Base-by-base conservation (phyloP, 2,113 vertebrate species). In the Mobula birostris region DNA sequence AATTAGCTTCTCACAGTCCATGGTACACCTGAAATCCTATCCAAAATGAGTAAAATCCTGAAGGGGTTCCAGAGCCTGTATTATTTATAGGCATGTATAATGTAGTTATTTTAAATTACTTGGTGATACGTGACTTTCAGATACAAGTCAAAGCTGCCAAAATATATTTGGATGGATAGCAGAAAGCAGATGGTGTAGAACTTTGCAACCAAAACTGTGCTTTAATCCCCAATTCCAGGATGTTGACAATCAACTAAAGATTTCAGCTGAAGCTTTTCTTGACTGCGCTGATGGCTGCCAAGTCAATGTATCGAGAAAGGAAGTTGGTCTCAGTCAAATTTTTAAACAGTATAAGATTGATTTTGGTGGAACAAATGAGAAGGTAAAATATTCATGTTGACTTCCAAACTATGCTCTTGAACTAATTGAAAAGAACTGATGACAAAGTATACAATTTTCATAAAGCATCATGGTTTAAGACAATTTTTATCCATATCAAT, bases 291-390 rank as follows among this genome's bases (percentile, higher is more conserved):
- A 97, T 5, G 96, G 94, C 94, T 97, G 97, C 27, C 12, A 95
- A 94, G 96, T 97, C 94, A 96, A 97, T 95, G 94, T 95, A 77
- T 95, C 94, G 82, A 97, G 96, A 95, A 94, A 94, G 82, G 97
- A 97, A 95, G 97, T 97, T 91, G 95, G 95, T 92, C 96, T 97
- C 40, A 97, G 96, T 95, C 96, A 96, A 95, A 97, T 97, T 94
- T 97, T 97, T 94, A 97, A 97, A 94, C 97, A 97, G 97, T 97
- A 97, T 96, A 97, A 97, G 95, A 95, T 94, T 14, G 97, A 97
- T 95, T 97, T 97, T 94, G 97, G 97, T 94, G 96, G 96, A 94
- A 97, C 97, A 0, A 97, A 97, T 94, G 97, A 97, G 94, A 96
- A 97, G 96, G 97, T 97, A 96, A 70, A 48, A 70, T 82, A 3